Conservation (phyloP, 2,888 invertebrate species). For the Linnaemya tessellans region DNA sequence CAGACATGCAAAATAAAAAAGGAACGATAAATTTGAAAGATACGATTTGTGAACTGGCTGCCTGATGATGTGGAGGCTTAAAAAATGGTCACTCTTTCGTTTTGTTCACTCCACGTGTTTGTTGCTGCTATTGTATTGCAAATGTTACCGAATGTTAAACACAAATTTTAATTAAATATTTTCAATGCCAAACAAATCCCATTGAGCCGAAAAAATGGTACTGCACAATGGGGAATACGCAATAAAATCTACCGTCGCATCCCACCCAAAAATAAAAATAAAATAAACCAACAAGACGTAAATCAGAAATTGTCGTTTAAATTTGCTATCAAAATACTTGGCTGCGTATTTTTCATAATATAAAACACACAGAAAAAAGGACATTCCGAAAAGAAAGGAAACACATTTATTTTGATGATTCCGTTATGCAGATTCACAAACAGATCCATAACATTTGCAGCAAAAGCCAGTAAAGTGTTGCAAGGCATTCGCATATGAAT, state of each 20-base stretch:
- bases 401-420: conserved; percentile 24
- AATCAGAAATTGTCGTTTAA: conserved; percentile 32
- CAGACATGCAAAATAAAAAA: conserved; percentile 29
- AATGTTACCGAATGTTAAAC: conserved; percentile 68
- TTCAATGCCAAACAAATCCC: conserved; percentile 67
- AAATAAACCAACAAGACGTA: not conserved
- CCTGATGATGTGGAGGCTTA: conserved; percentile 48
- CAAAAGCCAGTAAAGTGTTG: conserved; percentile 22
- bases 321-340: conserved; percentile 25
- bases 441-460: conserved; percentile 48
- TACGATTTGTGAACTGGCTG: conserved; percentile 1
- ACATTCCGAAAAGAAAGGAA: conserved; percentile 21
- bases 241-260: conserved; percentile 6
- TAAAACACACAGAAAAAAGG: conserved; percentile 1
- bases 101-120: not conserved
- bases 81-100: conserved; percentile 44
- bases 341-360: conserved; percentile 19
- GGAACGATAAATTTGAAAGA: conserved; percentile 18
- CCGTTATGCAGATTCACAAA: conserved; percentile 53
- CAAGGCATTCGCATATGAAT: not conserved
- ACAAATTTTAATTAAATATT: conserved; percentile 73
- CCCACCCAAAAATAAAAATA: not conserved
- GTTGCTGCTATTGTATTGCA: conserved; percentile 51
- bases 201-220: conserved; percentile 42
- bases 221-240: conserved; percentile 53